Percentiles rank a stretch among this genome's conserved stretches.
Evolutionary conservation across 2,797 vertebrate genomes (phyloP).

Genomic region (Pseudomugil gertrudae): DNA sequence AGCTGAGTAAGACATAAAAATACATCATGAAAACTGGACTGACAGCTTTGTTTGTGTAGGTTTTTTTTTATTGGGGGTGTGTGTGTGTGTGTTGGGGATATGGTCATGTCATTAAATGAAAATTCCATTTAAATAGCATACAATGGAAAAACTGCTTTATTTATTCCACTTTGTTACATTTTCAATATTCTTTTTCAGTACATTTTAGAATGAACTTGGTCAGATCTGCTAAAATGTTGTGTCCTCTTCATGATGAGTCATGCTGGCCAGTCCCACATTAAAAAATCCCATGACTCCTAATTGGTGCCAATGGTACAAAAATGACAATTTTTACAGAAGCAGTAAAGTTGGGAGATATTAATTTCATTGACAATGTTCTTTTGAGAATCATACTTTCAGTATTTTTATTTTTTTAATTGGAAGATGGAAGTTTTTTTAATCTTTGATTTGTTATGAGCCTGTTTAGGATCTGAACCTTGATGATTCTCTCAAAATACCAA

Average conservation of each 20-base stretch:
- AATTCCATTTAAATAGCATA: background rate
- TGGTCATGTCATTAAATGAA: slow-evolving; percentile 8
- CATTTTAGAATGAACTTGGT: background rate
- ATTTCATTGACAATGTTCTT: too few relatives aligned
- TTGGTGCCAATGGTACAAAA: too few relatives aligned
- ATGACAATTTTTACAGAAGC: too few relatives aligned
- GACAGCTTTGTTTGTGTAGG: slow-evolving; percentile 18
- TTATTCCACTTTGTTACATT: slow-evolving; percentile 2
- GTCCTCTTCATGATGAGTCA: background rate
- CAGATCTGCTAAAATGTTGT: background rate
- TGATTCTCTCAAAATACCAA: too few relatives aligned
- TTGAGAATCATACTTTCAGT: too few relatives aligned
- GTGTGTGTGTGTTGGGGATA: background rate
- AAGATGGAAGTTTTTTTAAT: too few relatives aligned
- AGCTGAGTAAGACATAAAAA: slow-evolving; percentile 23
- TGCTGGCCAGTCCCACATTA: background rate
- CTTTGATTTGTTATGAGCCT: too few relatives aligned
- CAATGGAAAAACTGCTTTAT: background rate
- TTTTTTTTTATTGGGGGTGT: slow-evolving; percentile 4
- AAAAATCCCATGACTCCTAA: too few relatives aligned
- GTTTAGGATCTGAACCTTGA: too few relatives aligned
- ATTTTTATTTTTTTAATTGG: too few relatives aligned
- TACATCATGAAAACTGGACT: background rate
- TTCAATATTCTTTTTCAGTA: slow-evolving; percentile 9
- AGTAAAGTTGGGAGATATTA: too few relatives aligned